Base-by-base conservation (phyloP, 2,797 vertebrate genomes). In the Macroramphosus scolopax region DNA sequence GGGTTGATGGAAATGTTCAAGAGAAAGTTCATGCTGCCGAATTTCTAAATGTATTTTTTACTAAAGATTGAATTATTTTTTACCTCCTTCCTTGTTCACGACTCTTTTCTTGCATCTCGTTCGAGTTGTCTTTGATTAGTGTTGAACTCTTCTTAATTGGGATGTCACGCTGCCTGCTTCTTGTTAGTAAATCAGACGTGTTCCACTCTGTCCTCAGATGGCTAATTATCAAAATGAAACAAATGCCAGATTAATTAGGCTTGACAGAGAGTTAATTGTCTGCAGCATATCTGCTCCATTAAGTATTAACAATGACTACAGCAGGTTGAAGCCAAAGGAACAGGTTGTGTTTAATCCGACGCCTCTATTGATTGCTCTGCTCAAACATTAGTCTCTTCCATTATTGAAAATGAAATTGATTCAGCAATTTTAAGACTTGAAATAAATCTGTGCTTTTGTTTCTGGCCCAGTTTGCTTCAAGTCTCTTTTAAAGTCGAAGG, bases 11-110 rank as follows among this genome's bases (percentile, higher is more conserved):
- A 81, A 78, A 68, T 77, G 56, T 77, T 69, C 26, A 51, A 58
- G 32, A 64, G 48, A 73, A n/a, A 70, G 51, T 71, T 78, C 68
- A 77, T 83, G 78, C 83, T 89, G 84, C 71, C 70, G 38, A 81
- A 77, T 81, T 73, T 85, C 77, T 76, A 86, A 77, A 86, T 87
- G 83, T 89, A 88, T 91, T 91, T 91, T 90, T 88, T 89, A 89
- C 85, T 88, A 87, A 91, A 90, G 76, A 79, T 62, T 71, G 55
- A 44, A 83, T 72, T 87, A 85, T 87, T 90, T 90, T 89, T 75
- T 86, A 87, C 68, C 50, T 62, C 46, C 55, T 70, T 55, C 62
- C 51, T 17, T 29, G 3, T 42, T 41, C 13, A 20, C 25, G 26
- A 2, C 15, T 51, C 9, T 38, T 63, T 52, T 17, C 43, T n/a